Evolutionary conservation across 2,113 vertebrate species (phyloP), one percentile per base, ranked within the genome.

Genomic region (Tyrannus savana): DNA sequence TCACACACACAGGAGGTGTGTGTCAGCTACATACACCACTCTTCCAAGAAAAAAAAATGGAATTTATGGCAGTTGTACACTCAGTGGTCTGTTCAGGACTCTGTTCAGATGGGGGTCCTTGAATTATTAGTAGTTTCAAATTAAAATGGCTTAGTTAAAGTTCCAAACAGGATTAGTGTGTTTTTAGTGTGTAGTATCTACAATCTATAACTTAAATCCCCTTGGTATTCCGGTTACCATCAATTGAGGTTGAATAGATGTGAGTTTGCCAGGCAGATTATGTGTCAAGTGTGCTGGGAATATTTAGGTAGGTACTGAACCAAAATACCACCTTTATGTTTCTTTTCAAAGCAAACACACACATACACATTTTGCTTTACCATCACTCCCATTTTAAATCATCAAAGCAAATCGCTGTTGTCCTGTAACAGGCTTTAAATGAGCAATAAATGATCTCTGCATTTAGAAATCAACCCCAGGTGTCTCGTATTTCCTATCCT

Each of bases 161-260:
- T 52, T 79, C 33, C 25, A 1, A 41, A 4, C 12, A 31, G 12
- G n/a, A 25, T n/a, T 13, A 3, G 3, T 14, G n/a, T 69, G 24
- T 0, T 67, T 72, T 79, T 24, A 31, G 33, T n/a, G 9, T 16
- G 39, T 42, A 1, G 1, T 16, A 9, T 46, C 14, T 68, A 4
- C 59, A n/a, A 1, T 31, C 14, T 69, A 0, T 28, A 49, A 42
- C 7, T 52, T 67, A 42, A 63, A 21, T 13, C 0, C 1, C 28
- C 21, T 84, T 50, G 66, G 15, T 39, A 8, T 60, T 17, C 7
- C n/a, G 15, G 8, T 41, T 67, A 37, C 5, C 27, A 71, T 27
- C 30, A 28, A 4, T 2, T 28, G 53, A 19, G 66, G 4, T 73
- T 39, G 15, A 77, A 39, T 19, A 35, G 39, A 67, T 68, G 25